Conservation (phyloP, 2,888 invertebrate species). For the Diaperis boleti region DNA sequence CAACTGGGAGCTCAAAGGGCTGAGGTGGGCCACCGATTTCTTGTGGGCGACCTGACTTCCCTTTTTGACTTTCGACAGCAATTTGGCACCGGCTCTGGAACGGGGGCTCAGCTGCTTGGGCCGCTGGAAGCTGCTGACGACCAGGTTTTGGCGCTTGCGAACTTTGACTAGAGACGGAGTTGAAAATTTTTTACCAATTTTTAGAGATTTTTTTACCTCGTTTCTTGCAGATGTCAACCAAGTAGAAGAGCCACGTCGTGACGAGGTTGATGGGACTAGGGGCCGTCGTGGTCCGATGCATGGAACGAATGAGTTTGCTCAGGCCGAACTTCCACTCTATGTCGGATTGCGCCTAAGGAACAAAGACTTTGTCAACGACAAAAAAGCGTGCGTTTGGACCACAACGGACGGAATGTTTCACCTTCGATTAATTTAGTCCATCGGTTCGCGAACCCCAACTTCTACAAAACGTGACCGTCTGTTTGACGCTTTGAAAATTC, state of each 20-base stretch:
- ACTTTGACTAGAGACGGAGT: slow-evolving; percentile 59
- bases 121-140: slow-evolving; percentile 81
- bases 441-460: slow-evolving; percentile 16
- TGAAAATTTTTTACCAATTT: no score
- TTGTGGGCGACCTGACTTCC: slow-evolving; percentile 82
- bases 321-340: slow-evolving; percentile 99
- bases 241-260: slow-evolving; percentile 92
- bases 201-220: slow-evolving; percentile 65
- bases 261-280: slow-evolving; percentile 98
- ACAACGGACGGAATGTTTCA: no score
- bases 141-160: slow-evolving; percentile 78
- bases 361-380: not conserved
- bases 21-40: slow-evolving; percentile 85
- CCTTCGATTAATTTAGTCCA: slow-evolving; percentile 6
- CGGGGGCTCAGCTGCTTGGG: slow-evolving; percentile 80
- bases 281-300: slow-evolving; percentile 97
- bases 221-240: slow-evolving; percentile 80
- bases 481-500: slow-evolving; percentile 16
- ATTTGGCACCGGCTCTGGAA: slow-evolving; percentile 89
- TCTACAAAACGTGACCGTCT: slow-evolving; percentile 24
- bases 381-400: no score
- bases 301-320: slow-evolving; percentile 97
- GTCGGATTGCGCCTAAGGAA: slow-evolving; percentile 93
- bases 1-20: slow-evolving; percentile 86
- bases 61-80: slow-evolving; percentile 89